These are phyloP conservation scores for Zaprionus davidi DNA, from an alignment of 1,140 invertebrate species.

Conservation along the genomic window DNA sequence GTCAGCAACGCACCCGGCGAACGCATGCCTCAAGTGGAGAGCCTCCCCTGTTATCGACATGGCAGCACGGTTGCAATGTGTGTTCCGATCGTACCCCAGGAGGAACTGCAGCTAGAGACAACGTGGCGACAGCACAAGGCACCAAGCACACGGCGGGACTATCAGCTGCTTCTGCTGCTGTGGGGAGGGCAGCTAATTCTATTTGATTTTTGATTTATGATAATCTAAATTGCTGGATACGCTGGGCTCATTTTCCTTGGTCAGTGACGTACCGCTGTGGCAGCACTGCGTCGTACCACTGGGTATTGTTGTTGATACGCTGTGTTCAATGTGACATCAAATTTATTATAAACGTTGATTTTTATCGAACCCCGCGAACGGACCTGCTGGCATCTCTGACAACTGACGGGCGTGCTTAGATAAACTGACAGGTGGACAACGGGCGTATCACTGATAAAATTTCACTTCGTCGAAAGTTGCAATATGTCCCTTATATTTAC, in stretches of 20 bases:
- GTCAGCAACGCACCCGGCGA: slow-evolving; percentile 70
- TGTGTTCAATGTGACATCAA: slow-evolving; percentile 67
- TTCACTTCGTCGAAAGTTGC: slow-evolving; percentile 4
- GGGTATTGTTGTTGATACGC: slow-evolving; percentile 34
- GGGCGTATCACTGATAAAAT: slow-evolving; percentile 43
- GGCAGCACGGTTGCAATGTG: neutral
- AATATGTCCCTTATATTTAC: neutral
- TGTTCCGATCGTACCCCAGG: slow-evolving; percentile 7
- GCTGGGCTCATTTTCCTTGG: no score
- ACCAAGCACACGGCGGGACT: slow-evolving; percentile 16
- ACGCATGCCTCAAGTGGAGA: slow-evolving; percentile 46
- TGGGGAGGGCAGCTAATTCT: slow-evolving; percentile 38
- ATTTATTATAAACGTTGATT: slow-evolving; percentile 81
- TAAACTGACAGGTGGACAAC: slow-evolving; percentile 55
- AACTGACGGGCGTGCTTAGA: slow-evolving; percentile 62
- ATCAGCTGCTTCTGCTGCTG: neutral
- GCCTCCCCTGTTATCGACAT: slow-evolving; percentile 36
- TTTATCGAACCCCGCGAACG: slow-evolving; percentile 60
- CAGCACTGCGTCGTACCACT: neutral
- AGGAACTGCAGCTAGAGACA: slow-evolving; percentile 58
- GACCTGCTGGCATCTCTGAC: slow-evolving; percentile 44
- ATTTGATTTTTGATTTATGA: slow-evolving; percentile 70
- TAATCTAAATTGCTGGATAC: slow-evolving; percentile 27
- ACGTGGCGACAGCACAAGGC: slow-evolving; percentile 56
- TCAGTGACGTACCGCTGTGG: no score